Base-by-base conservation (phyloP, 2,888 invertebrate species). In the Zelleria hepariella region DNA sequence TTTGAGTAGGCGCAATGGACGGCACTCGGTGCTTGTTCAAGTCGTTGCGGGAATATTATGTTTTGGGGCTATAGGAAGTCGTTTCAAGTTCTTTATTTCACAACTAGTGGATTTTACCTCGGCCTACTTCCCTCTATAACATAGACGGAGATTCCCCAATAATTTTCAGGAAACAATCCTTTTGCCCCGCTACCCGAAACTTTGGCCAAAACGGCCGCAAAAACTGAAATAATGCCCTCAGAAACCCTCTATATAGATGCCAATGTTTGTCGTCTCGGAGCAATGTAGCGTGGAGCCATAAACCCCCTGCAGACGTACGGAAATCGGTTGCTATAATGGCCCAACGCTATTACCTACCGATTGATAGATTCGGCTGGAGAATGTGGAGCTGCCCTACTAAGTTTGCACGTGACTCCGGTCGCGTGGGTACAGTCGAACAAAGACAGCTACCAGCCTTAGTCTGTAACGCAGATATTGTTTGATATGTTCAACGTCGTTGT, bases 251-350 rank as follows among this genome's bases (percentile, higher is more conserved):
- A 5, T 62, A 65, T 67, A 65, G 69, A 67, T 68, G 66, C 68
- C 67, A 47, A 67, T 75, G 77, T 75, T 71, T 74, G 77, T 74
- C 71, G 71, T 74, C 80, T 80, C 78, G 55, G 15, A 5, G n/a
- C 58, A 87, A 86, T 86, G 87, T 80, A 78, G 84, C 87, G 85
- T 85, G 82, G 76, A 76, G 69, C 85, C 85, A 86, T 86, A 87
- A 85, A 75, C 75, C 80, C 79, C 80, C 80, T 76, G 73, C 77
- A 75, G 73, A 73, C 78, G 71, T 75, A 70, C 82, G 87, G 87
- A 88, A 82, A 86, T 86, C 83, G 83, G 74, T 80, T 78, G 77
- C 86, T 81, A 81, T 87, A 88, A 88, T 87, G 86, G 87, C 73
- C 81, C 82, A 79, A 80, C 82, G 77, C 87, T 86, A 87, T 88